Conservation (phyloP, 1,140 invertebrate genomes). For the Drosophila lacteicornis region DNA sequence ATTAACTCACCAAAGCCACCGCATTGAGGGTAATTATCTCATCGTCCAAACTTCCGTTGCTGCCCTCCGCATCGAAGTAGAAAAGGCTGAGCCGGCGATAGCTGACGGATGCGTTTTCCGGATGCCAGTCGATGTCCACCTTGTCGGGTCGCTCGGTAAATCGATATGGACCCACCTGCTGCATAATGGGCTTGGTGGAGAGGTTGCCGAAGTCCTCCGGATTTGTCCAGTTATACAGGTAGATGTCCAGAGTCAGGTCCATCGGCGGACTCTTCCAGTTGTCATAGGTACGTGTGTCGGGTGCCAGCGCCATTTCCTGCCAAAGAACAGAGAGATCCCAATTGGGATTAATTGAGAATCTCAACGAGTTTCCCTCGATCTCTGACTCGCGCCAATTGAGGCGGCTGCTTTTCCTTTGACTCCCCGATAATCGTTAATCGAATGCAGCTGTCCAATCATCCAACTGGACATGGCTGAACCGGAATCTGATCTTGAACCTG, state of each 20-base stretch:
- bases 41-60: constrained; percentile 91
- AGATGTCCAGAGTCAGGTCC: constrained; percentile 91
- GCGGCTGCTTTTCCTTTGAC: constrained; percentile 48
- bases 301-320: constrained; percentile 88
- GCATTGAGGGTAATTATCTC: constrained; percentile 92
- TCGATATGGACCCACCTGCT: constrained; percentile 90
- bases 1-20: constrained; percentile 90
- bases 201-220: constrained; percentile 86
- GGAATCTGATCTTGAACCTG: constrained; percentile 6
- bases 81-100: constrained; percentile 91
- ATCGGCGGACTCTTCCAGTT: constrained; percentile 91
- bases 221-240: constrained; percentile 94
- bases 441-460: constrained; percentile 55
- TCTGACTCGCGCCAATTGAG: constrained; percentile 35
- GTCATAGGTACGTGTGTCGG: constrained; percentile 87
- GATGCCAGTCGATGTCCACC: constrained; percentile 89
- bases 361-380: constrained; percentile 46
- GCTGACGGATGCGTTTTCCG: constrained; percentile 91
- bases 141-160: constrained; percentile 89
- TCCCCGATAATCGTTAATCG: constrained; percentile 56
- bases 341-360: constrained; percentile 76
- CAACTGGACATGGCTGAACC: neutral
- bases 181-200: constrained; percentile 87
- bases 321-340: constrained; percentile 43
- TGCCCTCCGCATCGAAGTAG: constrained; percentile 90